phyloP scores from a whole-genome alignment of 2,888 invertebrate species.

The Spodoptera exigua region DNA sequence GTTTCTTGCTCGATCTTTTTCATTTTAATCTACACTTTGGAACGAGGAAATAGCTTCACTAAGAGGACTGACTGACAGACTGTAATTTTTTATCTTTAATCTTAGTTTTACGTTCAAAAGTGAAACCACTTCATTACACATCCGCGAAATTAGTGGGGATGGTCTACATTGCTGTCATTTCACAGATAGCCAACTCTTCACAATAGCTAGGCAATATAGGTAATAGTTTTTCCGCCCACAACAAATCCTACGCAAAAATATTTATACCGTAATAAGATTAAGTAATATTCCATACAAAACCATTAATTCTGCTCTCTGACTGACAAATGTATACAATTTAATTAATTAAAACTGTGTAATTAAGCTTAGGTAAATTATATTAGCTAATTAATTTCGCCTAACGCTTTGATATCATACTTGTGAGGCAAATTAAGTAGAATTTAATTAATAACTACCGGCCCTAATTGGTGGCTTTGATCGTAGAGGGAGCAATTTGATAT shows the following conservation, averaged over 20 bases:
- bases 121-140: no score
- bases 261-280: not conserved
- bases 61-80: no score
- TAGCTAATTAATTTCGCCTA: constrained; percentile 16
- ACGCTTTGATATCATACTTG: constrained; percentile 8
- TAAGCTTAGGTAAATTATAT: constrained; percentile 14
- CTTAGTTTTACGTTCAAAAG: no score
- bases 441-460: constrained; percentile 22
- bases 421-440: constrained; percentile 21
- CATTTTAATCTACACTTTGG: no score
- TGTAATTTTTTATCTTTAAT: no score
- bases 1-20: no score
- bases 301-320: not conserved
- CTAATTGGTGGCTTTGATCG: constrained; percentile 24
- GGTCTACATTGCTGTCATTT: no score
- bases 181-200: no score
- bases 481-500: not conserved
- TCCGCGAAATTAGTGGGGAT: no score
- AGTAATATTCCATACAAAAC: not conserved
- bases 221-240: no score
- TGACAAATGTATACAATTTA: constrained; percentile 7
- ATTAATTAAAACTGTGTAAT: constrained; percentile 17
- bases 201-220: no score
- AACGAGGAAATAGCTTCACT: no score
- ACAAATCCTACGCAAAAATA: not conserved